Conservation (phyloP, 1,140 invertebrate genomes). For the Cepaea nemoralis region DNA sequence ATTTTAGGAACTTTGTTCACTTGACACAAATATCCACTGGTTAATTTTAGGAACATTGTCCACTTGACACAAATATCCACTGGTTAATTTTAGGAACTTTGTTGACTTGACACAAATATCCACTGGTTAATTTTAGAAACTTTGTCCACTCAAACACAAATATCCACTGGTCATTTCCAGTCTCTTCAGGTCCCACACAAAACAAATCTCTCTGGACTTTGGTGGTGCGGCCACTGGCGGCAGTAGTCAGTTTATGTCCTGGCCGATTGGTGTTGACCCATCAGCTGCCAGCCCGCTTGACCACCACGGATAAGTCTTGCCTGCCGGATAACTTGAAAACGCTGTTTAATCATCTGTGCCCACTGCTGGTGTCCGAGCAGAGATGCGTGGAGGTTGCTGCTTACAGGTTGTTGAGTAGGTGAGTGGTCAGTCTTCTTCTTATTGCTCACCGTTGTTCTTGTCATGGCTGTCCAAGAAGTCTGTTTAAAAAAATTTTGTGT, state of each 20-base stretch:
- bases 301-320: constrained; percentile 59
- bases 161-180: background rate
- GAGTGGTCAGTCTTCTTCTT: constrained; percentile 27
- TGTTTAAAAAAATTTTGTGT: too few relatives aligned
- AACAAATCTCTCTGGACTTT: constrained; percentile 13
- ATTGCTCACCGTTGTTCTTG: too few relatives aligned
- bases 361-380: constrained; percentile 59
- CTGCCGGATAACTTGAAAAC: constrained; percentile 67
- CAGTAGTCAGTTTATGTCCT: constrained; percentile 55
- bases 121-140: too few relatives aligned
- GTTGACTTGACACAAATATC: too few relatives aligned
- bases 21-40: too few relatives aligned
- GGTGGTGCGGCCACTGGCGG: constrained; percentile 48
- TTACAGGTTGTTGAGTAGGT: constrained; percentile 64
- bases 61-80: too few relatives aligned
- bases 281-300: constrained; percentile 64
- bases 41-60: too few relatives aligned
- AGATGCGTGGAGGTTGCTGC: constrained; percentile 64
- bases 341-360: constrained; percentile 68
- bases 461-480: too few relatives aligned
- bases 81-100: too few relatives aligned
- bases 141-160: too few relatives aligned
- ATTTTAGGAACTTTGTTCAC: too few relatives aligned
- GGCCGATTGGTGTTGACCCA: constrained; percentile 59
- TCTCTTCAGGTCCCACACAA: background rate